Base-by-base conservation (phyloP, 2,113 vertebrate species). In the Silurus glanis region DNA sequence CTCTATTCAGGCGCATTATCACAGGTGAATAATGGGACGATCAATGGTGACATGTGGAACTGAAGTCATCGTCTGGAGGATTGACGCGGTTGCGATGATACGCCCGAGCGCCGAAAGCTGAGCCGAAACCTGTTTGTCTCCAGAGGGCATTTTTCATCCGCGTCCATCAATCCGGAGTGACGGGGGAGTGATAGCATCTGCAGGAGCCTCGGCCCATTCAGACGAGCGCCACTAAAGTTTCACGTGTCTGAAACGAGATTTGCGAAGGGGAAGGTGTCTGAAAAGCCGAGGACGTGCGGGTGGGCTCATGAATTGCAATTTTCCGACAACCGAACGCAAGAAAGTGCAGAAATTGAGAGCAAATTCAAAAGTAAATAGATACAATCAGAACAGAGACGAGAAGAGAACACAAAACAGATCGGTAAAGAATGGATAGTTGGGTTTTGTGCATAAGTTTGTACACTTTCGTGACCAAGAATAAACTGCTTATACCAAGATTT, bases 11-110 rank as follows among this genome's bases (percentile, higher is more conserved):
- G 89, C 10, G 84, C 6, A 91, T 90, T 88, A 92, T 94, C 93
- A 93, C 93, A 51, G 87, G 88, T 92, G 89, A 93, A 94, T 92
- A 94, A 95, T 93, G 90, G 61, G 92, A 90, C 91, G 89, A 71
- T 94, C 94, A 92, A 86, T 86, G 84, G 87, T 87, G 91, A 91
- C 92, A 93, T 19, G 87, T 1, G 37, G 83, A 84, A 90, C 90
- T 90, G 92, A 88, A 89, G 92, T 89, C 91, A 88, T 93, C 92
- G 92, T 94, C 92, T 91, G 87, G 88, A 89, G 91, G 92, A 94
- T 83, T 94, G 94, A 94, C 94, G 93, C 82, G 87, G 80, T 90
- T 93, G 75, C 61, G 84, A 82, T 80, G 91, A 93, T 90, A 90
- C 91, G 91, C 91, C 92, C 92, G 55, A 37, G 14, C 8, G 90